Conservation (phyloP, 2,888 invertebrate species). For the Harpalus rufipes region DNA sequence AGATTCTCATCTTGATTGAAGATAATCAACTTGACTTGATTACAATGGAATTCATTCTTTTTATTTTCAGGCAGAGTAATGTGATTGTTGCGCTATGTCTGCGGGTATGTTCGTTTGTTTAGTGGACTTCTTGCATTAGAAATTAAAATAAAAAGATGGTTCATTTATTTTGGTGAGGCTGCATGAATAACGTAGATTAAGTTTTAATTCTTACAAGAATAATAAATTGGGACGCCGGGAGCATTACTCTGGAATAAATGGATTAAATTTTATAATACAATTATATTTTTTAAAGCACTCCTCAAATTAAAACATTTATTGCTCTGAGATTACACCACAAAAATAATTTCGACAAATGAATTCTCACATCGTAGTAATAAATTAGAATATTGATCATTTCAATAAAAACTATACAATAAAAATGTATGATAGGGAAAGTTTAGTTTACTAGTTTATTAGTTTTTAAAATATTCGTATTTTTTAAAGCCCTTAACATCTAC, state of each 20-base stretch:
- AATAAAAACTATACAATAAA: too few relatives aligned
- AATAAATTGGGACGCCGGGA: not conserved
- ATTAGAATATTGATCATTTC: not conserved
- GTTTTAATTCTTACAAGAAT: conserved; percentile 20
- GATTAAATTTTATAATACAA: conserved; percentile 25
- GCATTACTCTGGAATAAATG: conserved; percentile 4
- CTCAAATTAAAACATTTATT: conserved; percentile 5
- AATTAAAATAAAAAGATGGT: conserved; percentile 6
- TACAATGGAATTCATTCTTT: conserved; percentile 53
- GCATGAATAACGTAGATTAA: conserved; percentile 27
- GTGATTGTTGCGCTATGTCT: conserved; percentile 21
- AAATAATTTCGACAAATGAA: not conserved
- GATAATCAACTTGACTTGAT: conserved; percentile 63
- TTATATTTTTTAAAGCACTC: conserved; percentile 7
- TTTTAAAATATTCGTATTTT: too few relatives aligned
- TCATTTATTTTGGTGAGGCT: conserved; percentile 36
- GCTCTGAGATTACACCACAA: not conserved
- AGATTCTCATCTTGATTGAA: conserved; percentile 60
- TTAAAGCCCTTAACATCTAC: too few relatives aligned
- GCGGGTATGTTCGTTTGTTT: conserved; percentile 16
- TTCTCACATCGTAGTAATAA: not conserved
- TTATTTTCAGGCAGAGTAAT: conserved; percentile 13
- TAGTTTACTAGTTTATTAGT: too few relatives aligned
- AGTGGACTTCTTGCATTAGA: conserved; percentile 5
- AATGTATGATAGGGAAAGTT: too few relatives aligned